phyloP scores from a whole-genome alignment of 2,797 vertebrate genomes.

The Syncerus caffer region DNA sequence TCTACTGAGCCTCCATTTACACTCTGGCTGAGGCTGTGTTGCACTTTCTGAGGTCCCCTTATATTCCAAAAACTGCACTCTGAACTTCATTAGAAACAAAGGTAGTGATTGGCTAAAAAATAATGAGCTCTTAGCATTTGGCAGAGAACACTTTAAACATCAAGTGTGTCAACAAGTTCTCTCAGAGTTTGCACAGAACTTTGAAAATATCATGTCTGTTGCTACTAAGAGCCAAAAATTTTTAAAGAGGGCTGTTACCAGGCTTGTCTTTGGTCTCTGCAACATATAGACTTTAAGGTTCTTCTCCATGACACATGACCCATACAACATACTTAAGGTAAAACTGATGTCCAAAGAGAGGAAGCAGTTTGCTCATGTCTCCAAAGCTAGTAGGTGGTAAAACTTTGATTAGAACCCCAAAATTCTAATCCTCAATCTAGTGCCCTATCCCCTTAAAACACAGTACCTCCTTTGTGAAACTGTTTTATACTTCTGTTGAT shows the following conservation, averaged over 20 bases:
- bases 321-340: background rate
- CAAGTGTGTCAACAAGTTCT: slow-evolving; percentile 61
- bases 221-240: slow-evolving; percentile 54
- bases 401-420: background rate
- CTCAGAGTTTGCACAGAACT: slow-evolving; percentile 52
- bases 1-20: slow-evolving; percentile 49
- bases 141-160: slow-evolving; percentile 57
- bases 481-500: background rate
- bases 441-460: background rate
- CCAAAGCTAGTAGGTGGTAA: background rate
- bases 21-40: slow-evolving; percentile 32
- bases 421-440: background rate
- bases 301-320: background rate
- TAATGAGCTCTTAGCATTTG: slow-evolving; percentile 69
- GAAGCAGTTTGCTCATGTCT: background rate
- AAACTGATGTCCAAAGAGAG: background rate
- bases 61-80: slow-evolving; percentile 40
- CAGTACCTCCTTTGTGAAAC: background rate
- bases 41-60: slow-evolving; percentile 44
- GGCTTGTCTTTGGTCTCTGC: slow-evolving; percentile 30
- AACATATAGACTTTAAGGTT: slow-evolving; percentile 43
- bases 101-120: slow-evolving; percentile 45
- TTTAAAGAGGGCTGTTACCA: slow-evolving; percentile 39
- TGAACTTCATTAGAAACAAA: slow-evolving; percentile 64
- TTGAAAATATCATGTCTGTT: slow-evolving; percentile 63